phyloP scores from a whole-genome alignment of 2,113 vertebrate genomes.

The Urocitellus parryii region DNA sequence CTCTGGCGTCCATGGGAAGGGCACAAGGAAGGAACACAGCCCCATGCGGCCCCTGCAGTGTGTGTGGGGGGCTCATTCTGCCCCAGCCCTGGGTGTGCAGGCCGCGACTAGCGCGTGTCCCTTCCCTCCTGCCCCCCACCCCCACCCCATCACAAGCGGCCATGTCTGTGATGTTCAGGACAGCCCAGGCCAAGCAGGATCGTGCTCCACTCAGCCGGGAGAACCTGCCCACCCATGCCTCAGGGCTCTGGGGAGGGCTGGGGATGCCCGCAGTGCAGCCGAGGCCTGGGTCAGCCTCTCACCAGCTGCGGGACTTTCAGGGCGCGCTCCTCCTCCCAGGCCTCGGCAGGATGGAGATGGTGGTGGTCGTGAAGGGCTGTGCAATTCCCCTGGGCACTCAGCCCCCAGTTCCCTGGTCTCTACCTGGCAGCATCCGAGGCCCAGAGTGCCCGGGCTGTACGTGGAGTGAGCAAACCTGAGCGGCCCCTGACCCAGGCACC shows the following conservation, averaged over 20 bases:
- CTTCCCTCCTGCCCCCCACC: not conserved
- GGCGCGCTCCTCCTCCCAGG: not conserved
- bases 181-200: not conserved
- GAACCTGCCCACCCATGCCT: too few species aligned
- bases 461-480: too few species aligned
- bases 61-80: not conserved
- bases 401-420: too few species aligned
- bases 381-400: accelerated
- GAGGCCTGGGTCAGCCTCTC: not conserved
- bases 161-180: accelerated
- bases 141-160: accelerated
- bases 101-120: not conserved
- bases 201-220: not conserved
- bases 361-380: accelerated
- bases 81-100: not conserved
- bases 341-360: not conserved
- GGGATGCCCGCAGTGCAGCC: too few species aligned
- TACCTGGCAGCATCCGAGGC: not conserved
- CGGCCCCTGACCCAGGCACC: too few species aligned
- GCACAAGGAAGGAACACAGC: too few species aligned
- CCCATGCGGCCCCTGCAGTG: not conserved
- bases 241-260: not conserved
- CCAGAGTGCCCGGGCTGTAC: accelerated
- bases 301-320: not conserved
- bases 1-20: not conserved